Base-by-base conservation (phyloP, 2,888 invertebrate species). In the Mythimna loreyi region DNA sequence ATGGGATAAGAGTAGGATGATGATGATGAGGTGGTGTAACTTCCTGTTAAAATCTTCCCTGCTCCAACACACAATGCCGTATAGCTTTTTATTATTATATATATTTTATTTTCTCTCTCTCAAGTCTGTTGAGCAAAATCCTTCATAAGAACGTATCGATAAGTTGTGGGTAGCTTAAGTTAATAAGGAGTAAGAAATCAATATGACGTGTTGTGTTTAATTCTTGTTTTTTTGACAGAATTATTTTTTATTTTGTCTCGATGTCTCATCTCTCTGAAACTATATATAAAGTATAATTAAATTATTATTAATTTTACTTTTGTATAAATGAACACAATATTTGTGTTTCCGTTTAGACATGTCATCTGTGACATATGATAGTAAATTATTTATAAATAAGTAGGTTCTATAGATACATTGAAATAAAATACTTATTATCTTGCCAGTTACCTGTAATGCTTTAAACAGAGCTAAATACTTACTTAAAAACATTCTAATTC, bases 371-470 rank as follows among this genome's bases (percentile, higher is more conserved):
- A 33, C 7, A 9, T 63, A 45, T 13, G 4, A 25, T 11, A n/a
- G 49, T 25, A n/a, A 45, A 33, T 55, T 4, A 19, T 21, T 45
- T 21, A 11, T 2, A 28, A 8, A 19, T 40, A 40, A 11, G 19
- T 40, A 30, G 9, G 13, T 2, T 6, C 13, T 21, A 7, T 62
- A 53, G n/a, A 30, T 53, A 36, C 5, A 21, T 43, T 6, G 3
- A 69, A 43, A 55, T 49, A 36, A 59, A 49, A 69, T 53, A n/a
- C 43, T 23, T 49, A 11, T 11, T 16, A 23, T 71, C 64, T 65
- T 80, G 57, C 75, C 70, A 75, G 69, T 69, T 75, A 56, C 76
- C 61, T 75, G 49, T 64, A 50, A 68, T 57, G 56, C 62, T 76
- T 68, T 61, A 58, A 57, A 53, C 59, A 61, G 13, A 60, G 36